These are phyloP conservation scores for Choreutis nemorana DNA, from an alignment of 2,888 invertebrate genomes.

Conservation along the genomic window DNA sequence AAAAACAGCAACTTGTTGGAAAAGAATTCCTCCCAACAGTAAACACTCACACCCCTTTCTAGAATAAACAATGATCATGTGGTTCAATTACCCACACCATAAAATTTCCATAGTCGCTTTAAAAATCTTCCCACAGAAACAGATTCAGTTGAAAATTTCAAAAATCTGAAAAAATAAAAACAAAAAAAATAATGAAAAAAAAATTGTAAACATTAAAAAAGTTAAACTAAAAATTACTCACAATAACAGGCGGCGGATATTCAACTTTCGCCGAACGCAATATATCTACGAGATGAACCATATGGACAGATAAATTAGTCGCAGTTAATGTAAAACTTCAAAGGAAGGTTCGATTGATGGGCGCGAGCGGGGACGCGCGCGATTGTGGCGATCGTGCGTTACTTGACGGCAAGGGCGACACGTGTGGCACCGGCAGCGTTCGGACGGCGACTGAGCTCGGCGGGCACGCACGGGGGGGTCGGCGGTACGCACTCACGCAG, in stretches of 20 bases:
- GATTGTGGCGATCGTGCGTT: conserved; percentile 35
- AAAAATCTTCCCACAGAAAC: too few relatives aligned
- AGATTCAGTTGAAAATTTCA: too few relatives aligned
- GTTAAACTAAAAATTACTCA: conserved; percentile 66
- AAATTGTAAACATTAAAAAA: conserved; percentile 10
- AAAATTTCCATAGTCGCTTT: too few relatives aligned
- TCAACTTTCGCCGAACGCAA: conserved; percentile 82
- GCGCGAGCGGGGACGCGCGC: conserved; percentile 29
- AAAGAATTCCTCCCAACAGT: too few relatives aligned
- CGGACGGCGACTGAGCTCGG: conserved; percentile 46
- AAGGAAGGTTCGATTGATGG: conserved; percentile 22
- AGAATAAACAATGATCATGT: too few relatives aligned
- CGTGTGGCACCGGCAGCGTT: conserved; percentile 36
- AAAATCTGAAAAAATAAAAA: conserved; percentile 16
- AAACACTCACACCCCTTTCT: too few relatives aligned
- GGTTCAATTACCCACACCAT: too few relatives aligned
- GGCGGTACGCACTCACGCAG: conserved; percentile 64
- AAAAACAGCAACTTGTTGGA: too few relatives aligned
- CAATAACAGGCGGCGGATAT: conserved; percentile 77
- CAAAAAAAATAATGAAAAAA: conserved; percentile 11
- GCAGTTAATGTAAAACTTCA: conserved; percentile 37
- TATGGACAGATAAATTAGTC: conserved; percentile 71
- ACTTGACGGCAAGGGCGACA: conserved; percentile 29
- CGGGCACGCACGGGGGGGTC: conserved; percentile 53
- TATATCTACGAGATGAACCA: conserved; percentile 84